These are phyloP conservation scores for Sceloporus undulatus DNA, from an alignment of 2,113 vertebrate genomes.

Conservation along the genomic window DNA sequence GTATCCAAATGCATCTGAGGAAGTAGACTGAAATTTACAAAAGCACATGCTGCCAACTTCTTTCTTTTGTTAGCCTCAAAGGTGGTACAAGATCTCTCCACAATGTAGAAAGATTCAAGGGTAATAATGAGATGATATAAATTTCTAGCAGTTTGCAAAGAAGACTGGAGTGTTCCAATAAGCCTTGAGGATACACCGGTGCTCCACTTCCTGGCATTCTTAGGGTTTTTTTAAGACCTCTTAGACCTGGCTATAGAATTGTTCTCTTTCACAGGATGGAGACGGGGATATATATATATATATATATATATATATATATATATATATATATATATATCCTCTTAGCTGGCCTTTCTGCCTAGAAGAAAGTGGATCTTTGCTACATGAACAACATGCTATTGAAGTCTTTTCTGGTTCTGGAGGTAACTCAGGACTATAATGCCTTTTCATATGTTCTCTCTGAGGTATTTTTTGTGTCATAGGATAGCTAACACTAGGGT, in stretches of 20 bases:
- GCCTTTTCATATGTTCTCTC: neutral
- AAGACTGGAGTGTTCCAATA: neutral
- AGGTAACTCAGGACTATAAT: neutral
- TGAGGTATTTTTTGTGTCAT: accelerated
- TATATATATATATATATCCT: neutral
- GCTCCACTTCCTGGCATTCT: neutral
- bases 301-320: too few species aligned
- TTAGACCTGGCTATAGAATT: neutral
- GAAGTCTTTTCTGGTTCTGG: neutral
- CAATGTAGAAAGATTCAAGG: too few species aligned
- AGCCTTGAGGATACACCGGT: neutral
- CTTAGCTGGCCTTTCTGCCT: neutral
- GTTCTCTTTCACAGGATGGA: neutral
- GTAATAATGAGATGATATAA: too few species aligned
- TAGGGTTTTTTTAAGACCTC: neutral
- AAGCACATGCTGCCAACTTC: too few species aligned
- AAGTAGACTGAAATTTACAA: too few species aligned
- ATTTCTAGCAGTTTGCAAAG: too few species aligned
- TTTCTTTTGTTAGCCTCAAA: too few species aligned
- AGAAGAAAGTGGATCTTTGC: neutral
- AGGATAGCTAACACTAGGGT: neutral
- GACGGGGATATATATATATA: too few species aligned
- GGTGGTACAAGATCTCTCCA: too few species aligned
- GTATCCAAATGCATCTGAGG: too few species aligned
- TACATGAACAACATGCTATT: neutral